Conservation (phyloP, 2,888 invertebrate genomes). For the Dasypolia templi region DNA sequence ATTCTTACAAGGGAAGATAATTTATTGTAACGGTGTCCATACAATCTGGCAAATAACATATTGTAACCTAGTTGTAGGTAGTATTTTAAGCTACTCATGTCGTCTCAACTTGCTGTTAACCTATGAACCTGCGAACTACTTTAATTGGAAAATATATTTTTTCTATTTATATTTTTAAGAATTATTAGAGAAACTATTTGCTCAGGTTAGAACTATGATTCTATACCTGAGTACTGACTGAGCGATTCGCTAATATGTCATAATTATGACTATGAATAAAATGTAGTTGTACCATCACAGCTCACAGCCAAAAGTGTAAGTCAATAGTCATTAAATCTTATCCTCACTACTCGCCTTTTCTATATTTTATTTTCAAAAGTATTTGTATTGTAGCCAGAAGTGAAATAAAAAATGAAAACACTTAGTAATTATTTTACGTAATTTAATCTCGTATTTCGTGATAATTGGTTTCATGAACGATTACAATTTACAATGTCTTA, state of each 20-base stretch:
- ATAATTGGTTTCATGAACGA: slow-evolving; percentile 85
- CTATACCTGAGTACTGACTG: too few species aligned
- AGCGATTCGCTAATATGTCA: background rate
- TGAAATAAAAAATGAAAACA: slow-evolving; percentile 63
- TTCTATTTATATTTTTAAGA: too few species aligned
- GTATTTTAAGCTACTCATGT: too few species aligned
- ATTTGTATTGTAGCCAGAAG: background rate
- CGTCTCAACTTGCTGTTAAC: too few species aligned
- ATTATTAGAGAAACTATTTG: background rate
- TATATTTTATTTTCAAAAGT: background rate
- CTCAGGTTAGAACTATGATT: background rate
- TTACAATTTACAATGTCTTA: slow-evolving; percentile 88
- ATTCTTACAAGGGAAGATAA: background rate
- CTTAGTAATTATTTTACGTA: slow-evolving; percentile 74
- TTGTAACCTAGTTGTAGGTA: too few species aligned
- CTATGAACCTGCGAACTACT: too few species aligned
- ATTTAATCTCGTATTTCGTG: slow-evolving; percentile 86
- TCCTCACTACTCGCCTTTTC: background rate
- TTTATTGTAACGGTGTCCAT: background rate
- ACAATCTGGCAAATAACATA: too few species aligned
- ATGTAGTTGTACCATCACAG: background rate
- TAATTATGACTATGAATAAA: background rate
- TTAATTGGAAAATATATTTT: too few species aligned
- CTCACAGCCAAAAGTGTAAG: slow-evolving; percentile 1
- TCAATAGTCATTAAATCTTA: too few species aligned